A percentile compares a stretch with the other conserved stretches of the same genome.
These are phyloP conservation scores for Peromyscus maniculatus DNA, from an alignment of 2,113 vertebrate species.

Conservation along the genomic window DNA sequence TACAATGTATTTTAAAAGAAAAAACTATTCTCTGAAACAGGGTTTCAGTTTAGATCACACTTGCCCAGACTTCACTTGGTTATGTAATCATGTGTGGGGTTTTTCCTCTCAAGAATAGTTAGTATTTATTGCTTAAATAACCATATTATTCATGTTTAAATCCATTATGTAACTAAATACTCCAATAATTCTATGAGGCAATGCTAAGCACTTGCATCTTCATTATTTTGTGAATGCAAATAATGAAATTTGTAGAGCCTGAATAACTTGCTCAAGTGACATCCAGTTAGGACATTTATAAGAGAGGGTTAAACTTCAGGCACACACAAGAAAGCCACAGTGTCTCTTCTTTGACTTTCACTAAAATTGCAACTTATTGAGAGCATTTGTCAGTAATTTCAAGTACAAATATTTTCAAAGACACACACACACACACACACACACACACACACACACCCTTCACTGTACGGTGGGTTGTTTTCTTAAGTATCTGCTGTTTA, in stretches of 20 bases:
- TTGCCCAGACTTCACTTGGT: neutral
- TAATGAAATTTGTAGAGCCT: neutral
- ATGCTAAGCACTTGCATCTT: neutral
- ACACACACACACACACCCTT: neutral
- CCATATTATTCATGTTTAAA: neutral
- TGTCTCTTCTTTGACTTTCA: neutral
- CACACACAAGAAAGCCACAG: neutral
- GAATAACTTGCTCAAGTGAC: neutral
- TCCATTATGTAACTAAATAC: neutral
- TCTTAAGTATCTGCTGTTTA: conserved; percentile 1
- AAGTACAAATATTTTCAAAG: no score
- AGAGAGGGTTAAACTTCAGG: neutral
- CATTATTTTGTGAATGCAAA: neutral
- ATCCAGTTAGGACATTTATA: neutral
- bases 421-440: neutral
- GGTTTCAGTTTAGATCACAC: conserved; percentile 1
- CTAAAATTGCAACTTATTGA: neutral
- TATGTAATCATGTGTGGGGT: neutral
- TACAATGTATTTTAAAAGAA: conserved; percentile 33
- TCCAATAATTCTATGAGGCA: neutral
- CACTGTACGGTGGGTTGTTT: neutral
- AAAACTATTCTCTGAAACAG: conserved; percentile 31
- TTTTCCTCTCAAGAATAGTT: conserved; percentile 40
- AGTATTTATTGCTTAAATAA: conserved; percentile 25
- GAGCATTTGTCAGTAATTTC: neutral